These are phyloP conservation scores for Steinernema scapterisci DNA, from an alignment of 2,888 invertebrate species.

Conservation along the genomic window DNA sequence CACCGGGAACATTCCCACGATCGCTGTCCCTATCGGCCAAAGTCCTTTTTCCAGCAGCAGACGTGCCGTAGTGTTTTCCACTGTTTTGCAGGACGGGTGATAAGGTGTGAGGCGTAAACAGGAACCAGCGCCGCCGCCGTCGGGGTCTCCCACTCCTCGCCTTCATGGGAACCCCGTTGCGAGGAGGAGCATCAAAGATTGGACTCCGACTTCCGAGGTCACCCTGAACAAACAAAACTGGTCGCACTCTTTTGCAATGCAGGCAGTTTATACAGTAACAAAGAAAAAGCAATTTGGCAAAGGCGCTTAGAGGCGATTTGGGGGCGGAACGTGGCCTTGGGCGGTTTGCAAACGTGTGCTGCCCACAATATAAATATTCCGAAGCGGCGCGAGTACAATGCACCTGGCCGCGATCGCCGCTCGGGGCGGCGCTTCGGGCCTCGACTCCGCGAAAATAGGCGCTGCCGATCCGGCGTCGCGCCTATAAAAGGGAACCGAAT, in stretches of 20 bases:
- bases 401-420: conserved; percentile 27
- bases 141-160: background rate
- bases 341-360: background rate
- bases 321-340: background rate
- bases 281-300: background rate
- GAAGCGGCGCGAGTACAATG: conserved; percentile 1
- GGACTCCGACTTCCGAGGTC: too few relatives aligned
- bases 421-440: conserved; percentile 29
- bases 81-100: background rate
- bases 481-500: conserved; percentile 29
- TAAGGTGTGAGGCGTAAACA: conserved; percentile 6
- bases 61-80: conserved; percentile 1
- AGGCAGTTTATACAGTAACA: background rate
- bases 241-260: background rate
- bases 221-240: background rate
- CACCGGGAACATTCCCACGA: conserved; percentile 10
- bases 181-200: too few relatives aligned
- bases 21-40: background rate
- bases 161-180: background rate
- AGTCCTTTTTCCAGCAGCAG: background rate
- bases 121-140: background rate
- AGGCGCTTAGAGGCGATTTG: background rate
- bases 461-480: conserved; percentile 21
- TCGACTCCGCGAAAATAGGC: conserved; percentile 27
- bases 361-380: background rate